These are phyloP conservation scores for Brachymystax lenok DNA, from an alignment of 2,797 vertebrate species.

Conservation along the genomic window DNA sequence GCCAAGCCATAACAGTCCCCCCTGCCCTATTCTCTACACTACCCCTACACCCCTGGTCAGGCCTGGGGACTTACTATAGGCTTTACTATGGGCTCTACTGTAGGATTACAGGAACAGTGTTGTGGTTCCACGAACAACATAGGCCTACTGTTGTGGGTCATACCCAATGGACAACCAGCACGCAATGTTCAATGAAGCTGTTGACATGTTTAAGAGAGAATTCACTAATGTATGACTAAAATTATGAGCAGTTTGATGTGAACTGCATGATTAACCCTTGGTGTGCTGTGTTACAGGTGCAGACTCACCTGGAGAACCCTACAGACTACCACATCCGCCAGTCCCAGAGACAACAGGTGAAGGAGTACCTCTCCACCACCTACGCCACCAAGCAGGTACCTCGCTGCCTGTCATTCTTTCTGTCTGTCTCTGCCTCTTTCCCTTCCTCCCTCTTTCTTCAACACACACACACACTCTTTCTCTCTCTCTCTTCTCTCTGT, in stretches of 20 bases:
- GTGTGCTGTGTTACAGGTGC: slow-evolving; percentile 76
- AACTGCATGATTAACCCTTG: too few relatives aligned
- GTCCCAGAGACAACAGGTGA: slow-evolving; percentile 93
- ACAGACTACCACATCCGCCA: slow-evolving; percentile 96
- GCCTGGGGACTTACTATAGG: neutral
- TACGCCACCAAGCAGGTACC: slow-evolving; percentile 82
- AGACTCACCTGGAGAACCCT: slow-evolving; percentile 96
- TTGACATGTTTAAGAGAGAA: too few relatives aligned
- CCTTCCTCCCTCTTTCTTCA: neutral
- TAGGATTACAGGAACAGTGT: neutral
- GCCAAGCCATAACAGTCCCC: neutral
- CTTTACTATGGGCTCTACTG: neutral
- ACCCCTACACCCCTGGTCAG: neutral
- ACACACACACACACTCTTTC: neutral
- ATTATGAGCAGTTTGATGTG: too few relatives aligned
- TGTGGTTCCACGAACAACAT: neutral
- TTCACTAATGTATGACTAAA: too few relatives aligned
- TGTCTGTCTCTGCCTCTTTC: neutral
- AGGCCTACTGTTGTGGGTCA: neutral
- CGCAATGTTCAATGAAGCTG: too few relatives aligned
- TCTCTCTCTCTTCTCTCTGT: neutral
- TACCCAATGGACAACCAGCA: too few relatives aligned
- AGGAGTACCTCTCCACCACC: slow-evolving; percentile 93
- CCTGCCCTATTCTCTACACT: neutral
- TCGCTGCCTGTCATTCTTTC: neutral